Conservation (phyloP, 2,113 vertebrate species). For the Tursiops truncatus region DNA sequence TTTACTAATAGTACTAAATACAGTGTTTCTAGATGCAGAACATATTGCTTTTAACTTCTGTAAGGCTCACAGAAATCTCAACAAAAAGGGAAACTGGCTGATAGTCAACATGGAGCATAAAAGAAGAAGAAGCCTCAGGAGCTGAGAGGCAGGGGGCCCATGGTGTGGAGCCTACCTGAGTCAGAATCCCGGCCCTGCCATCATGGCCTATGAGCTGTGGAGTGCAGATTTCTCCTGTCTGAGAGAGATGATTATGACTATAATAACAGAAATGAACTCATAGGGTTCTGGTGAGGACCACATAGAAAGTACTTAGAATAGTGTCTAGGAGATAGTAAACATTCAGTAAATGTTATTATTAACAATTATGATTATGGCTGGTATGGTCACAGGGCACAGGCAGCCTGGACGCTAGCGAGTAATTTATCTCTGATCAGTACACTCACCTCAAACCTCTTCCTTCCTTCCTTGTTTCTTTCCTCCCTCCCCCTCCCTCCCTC, state of each 20-base stretch:
- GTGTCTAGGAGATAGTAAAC: not conserved
- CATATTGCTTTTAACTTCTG: not conserved
- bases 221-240: not conserved
- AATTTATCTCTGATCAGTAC: not conserved
- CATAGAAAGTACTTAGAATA: not conserved
- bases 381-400: not conserved
- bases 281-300: not conserved
- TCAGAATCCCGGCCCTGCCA: not conserved
- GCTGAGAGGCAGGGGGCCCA: rapidly evolving
- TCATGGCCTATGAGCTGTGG: rapidly evolving
- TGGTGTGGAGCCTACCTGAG: rapidly evolving
- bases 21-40: not conserved
- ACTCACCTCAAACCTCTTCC: not conserved
- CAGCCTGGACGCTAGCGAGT: not conserved
- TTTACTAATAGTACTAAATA: not conserved
- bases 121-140: not conserved
- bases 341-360: not conserved
- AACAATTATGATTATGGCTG: not conserved
- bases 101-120: not conserved
- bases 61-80: not conserved
- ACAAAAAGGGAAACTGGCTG: not conserved
- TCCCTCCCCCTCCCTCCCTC: rapidly evolving
- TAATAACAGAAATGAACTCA: not conserved
- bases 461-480: not conserved
- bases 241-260: not conserved